Percentiles rank a stretch among this genome's conserved stretches.
These are phyloP conservation scores for Drymonia ruficornis DNA, from an alignment of 2,888 invertebrate species.

Conservation along the genomic window DNA sequence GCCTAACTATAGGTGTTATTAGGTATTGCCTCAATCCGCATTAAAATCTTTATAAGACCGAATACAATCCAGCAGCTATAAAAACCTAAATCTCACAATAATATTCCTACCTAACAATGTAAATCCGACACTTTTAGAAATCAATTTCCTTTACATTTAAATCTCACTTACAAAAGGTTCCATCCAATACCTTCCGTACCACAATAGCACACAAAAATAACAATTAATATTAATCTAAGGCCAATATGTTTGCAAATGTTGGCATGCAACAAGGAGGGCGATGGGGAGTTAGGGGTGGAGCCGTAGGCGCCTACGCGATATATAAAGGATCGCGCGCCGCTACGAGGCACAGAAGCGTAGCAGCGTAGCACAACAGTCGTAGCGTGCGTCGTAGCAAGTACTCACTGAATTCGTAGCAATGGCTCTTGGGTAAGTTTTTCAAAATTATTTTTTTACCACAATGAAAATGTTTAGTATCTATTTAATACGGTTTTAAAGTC, in stretches of 20 bases:
- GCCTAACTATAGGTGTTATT: too few relatives aligned
- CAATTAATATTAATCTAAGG: constrained; percentile 48
- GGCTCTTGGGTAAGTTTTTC: constrained; percentile 45
- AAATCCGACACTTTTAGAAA: not conserved
- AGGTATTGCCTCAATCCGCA: too few relatives aligned
- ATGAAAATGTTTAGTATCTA: too few relatives aligned
- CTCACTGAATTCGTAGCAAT: constrained; percentile 37
- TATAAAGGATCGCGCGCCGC: constrained; percentile 61
- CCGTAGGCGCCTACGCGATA: constrained; percentile 48
- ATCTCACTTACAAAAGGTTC: constrained; percentile 1
- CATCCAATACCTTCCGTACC: constrained; percentile 16
- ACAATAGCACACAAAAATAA: constrained; percentile 35
- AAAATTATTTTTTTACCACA: too few relatives aligned
- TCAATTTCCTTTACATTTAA: not conserved
- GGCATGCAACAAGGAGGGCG: constrained; percentile 26
- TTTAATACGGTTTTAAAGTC: not conserved
- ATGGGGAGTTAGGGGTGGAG: constrained; percentile 51
- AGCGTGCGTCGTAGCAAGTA: constrained; percentile 38
- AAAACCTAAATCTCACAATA: too few relatives aligned
- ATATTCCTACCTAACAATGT: too few relatives aligned
- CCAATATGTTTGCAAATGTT: constrained; percentile 40
- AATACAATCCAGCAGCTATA: too few relatives aligned
- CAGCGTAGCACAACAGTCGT: constrained; percentile 38
- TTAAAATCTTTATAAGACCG: too few relatives aligned
- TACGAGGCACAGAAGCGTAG: constrained; percentile 53